Evolutionary conservation across 1,140 invertebrate species (phyloP).

Genomic region (Myzus persicae): DNA sequence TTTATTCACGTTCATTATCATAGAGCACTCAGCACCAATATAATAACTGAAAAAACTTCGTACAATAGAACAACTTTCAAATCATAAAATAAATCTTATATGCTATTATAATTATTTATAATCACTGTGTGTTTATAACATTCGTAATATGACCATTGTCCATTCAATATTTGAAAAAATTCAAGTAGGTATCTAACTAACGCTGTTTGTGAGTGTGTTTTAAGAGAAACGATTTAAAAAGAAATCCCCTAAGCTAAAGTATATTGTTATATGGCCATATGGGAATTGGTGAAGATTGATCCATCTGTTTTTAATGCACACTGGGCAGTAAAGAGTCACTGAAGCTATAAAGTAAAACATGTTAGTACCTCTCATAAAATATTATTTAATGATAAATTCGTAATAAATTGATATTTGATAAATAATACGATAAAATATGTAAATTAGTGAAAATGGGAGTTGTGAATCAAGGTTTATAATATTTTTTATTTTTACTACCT

Average conservation of each 20-base stretch:
- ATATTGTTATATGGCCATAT: neutral
- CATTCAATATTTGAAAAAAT: neutral
- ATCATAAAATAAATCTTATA: neutral
- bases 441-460: neutral
- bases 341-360: neutral
- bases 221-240: neutral
- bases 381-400: no score
- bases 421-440: no score
- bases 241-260: neutral
- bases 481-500: neutral
- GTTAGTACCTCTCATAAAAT: no score
- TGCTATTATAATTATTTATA: neutral
- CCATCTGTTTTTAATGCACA: neutral
- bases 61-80: conserved; percentile 20
- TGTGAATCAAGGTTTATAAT: neutral
- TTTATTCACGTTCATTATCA: neutral
- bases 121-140: neutral
- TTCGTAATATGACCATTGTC: neutral
- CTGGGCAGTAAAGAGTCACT: no score
- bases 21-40: neutral
- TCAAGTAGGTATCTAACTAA: neutral
- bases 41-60: conserved; percentile 15
- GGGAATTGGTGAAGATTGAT: neutral
- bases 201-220: neutral
- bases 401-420: no score